Base-by-base conservation (phyloP, 2,797 vertebrate species). In the Bryconaethiops microstoma region DNA sequence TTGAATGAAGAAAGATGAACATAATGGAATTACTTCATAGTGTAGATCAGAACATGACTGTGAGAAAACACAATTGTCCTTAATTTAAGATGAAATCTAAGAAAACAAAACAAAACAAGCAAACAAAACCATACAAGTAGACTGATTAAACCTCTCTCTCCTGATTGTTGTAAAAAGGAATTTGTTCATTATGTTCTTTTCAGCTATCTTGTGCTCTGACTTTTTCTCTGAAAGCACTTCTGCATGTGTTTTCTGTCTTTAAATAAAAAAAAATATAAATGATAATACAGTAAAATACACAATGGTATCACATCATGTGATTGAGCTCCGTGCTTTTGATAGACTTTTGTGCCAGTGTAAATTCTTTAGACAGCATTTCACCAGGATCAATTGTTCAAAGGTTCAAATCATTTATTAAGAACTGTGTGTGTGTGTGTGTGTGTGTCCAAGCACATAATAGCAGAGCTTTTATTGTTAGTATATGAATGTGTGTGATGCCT, bases 291-390 rank as follows among this genome's bases (percentile, higher is more conserved):
- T 7, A 23, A 45, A 69, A 63, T 42, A 78, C 40, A 77, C 64
- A 25, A 21, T 42, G 14, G 17, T 9, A 55, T 29, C 40, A 21
- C 62, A 23, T 8, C 14, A 40, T 77, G 48, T 35, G 40, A 73
- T 77, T 42, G 42, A 82, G 40, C 54, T 9, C 10, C n/a, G 40
- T 78, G 74, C 54, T 40, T 74, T n/a, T 39, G 42, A 39, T 23
- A 21, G 8, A 13, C 52, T 59, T 73, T 42, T 54, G 16, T 65
- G 76, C 65, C 42, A 14, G 35, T 74, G 63, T 65, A 68, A 78
- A 83, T 60, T 60, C 76, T 75, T 83, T 79, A 52, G 40, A 70
- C 77, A 39, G 48, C 50, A 75, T 85, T 85, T 63, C 29, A 68
- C 48, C 42, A 67, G 71, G 23, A 14, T 35, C 19, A 21, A 40